A percentile compares a stretch with the other conserved stretches of the same genome.
Evolutionary conservation across 2,888 invertebrate genomes (phyloP).

Genomic region (Hirtodrosophila confusa): DNA sequence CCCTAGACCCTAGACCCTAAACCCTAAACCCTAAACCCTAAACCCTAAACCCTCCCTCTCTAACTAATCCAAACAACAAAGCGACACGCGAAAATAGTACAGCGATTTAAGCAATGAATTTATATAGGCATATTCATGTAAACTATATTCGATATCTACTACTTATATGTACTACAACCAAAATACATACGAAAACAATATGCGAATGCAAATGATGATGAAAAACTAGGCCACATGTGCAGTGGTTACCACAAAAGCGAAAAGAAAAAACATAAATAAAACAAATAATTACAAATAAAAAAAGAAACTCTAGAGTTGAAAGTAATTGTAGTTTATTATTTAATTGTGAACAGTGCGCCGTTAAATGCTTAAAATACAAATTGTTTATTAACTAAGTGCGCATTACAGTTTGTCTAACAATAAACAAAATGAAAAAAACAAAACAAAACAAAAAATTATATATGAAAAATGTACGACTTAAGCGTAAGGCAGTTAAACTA

Average conservation of each 20-base stretch:
- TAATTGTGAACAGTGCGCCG: conserved; percentile 38
- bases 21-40: not conserved
- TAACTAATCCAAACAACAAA: conserved; percentile 10
- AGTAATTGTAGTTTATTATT: conserved; percentile 35
- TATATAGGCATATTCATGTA: conserved; percentile 70
- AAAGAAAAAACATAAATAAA: not conserved
- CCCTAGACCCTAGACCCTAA: not conserved
- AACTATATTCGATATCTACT: conserved; percentile 68
- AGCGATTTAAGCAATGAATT: conserved; percentile 77
- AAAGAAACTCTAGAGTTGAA: conserved; percentile 17
- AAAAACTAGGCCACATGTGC: conserved; percentile 36
- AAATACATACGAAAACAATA: conserved; percentile 27
- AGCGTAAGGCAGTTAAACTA: conserved; percentile 45
- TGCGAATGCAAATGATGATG: conserved; percentile 13
- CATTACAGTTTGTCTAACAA: conserved; percentile 60
- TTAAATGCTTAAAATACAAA: conserved; percentile 18
- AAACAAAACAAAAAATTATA: conserved; percentile 3
- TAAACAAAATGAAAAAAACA: conserved; percentile 6
- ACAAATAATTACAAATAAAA: not conserved
- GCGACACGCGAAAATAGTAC: conserved; percentile 42
- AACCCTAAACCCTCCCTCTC: not conserved
- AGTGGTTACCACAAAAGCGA: conserved; percentile 34
- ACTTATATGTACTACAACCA: conserved; percentile 45
- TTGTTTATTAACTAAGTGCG: conserved; percentile 40
- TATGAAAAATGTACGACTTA: conserved; percentile 50